These are phyloP conservation scores for Caenorhabditis briggsae DNA, from an alignment of 1,140 invertebrate genomes.

Conservation along the genomic window DNA sequence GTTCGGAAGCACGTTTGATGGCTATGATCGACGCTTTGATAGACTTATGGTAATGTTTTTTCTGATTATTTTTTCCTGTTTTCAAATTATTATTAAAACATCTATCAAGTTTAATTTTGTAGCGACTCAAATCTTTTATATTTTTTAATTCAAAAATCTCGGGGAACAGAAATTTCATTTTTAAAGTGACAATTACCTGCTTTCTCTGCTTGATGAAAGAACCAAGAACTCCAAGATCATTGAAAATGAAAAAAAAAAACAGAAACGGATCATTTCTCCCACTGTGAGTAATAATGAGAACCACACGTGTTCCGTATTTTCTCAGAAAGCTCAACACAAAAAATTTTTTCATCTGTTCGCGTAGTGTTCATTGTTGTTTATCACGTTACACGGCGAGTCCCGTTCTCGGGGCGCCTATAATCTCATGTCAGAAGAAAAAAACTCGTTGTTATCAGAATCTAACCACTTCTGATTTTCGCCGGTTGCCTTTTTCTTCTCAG, in stretches of 20 bases:
- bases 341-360: conserved; percentile 19
- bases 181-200: no score
- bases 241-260: background rate
- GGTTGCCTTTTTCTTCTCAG: background rate
- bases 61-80: background rate
- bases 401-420: background rate
- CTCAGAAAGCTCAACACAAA: background rate
- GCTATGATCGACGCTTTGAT: conserved; percentile 18
- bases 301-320: background rate
- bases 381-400: background rate
- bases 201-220: no score
- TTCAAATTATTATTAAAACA: background rate
- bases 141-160: no score
- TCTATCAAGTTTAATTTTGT: background rate
- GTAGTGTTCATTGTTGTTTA: conserved; percentile 37
- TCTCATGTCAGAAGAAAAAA: conserved; percentile 11
- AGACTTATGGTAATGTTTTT: background rate
- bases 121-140: no score
- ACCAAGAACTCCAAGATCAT: no score
- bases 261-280: background rate
- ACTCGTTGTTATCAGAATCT: conserved; percentile 29
- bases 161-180: no score
- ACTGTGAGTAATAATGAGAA: background rate
- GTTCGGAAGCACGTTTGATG: background rate
- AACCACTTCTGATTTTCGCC: background rate